Conservation (phyloP, 2,113 vertebrate species). For the Engraulis encrasicolus region DNA sequence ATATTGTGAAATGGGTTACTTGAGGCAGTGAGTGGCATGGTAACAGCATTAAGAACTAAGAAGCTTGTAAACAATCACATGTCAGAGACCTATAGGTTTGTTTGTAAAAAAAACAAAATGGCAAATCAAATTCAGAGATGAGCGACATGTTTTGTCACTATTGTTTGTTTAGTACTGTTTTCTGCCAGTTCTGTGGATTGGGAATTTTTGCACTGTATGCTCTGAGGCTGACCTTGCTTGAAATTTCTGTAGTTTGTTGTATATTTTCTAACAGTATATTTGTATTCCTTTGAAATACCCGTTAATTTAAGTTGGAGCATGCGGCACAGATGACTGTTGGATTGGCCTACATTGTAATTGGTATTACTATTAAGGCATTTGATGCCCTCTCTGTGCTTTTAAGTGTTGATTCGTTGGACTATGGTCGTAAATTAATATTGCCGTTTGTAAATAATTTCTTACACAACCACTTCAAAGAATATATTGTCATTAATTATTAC, state of each 20-base stretch:
- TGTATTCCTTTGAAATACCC: background rate
- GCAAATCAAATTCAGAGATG: background rate
- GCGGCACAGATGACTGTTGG: background rate
- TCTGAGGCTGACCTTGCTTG: background rate
- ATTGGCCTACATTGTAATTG: background rate
- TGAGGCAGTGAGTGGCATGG: background rate
- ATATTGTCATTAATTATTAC: background rate
- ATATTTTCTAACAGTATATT: background rate
- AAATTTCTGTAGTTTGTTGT: background rate
- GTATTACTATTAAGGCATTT: background rate
- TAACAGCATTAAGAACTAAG: background rate
- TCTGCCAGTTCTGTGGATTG: background rate
- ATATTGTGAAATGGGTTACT: background rate
- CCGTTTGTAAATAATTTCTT: slow-evolving; percentile 11
- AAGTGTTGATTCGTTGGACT: background rate
- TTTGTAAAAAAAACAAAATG: background rate
- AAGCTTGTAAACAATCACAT: background rate
- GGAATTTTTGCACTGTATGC: background rate
- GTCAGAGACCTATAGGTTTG: background rate
- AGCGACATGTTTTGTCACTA: background rate
- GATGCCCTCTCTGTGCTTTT: background rate
- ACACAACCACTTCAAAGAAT: background rate
- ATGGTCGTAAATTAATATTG: background rate
- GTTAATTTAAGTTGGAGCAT: background rate
- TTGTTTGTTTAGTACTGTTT: background rate